Evolutionary conservation across 2,113 vertebrate species (phyloP), one percentile per base, ranked within the genome.

Genomic region (Perca flavescens): DNA sequence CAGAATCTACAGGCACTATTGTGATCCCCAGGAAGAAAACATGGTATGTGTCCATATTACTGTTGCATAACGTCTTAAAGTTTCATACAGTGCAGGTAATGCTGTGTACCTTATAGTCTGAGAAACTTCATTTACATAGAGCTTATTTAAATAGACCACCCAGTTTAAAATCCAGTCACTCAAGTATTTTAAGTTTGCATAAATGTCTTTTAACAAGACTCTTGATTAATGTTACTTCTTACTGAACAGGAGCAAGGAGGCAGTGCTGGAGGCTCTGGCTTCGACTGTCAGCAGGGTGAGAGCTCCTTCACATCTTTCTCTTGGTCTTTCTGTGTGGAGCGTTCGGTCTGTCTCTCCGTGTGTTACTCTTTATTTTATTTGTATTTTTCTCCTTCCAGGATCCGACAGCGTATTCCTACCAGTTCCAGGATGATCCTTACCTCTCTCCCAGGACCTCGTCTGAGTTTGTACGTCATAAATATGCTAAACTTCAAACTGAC

Each of bases 341-440:
- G 7, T 62, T 36, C 25, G 6, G 15, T 54, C 2, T n/a, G 19
- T 15, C 34, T 36, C 40, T 11, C 40, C 2, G 10, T 67, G 47
- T 68, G 21, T 34, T 31, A 14, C 2, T 4, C 0, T 61, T 0
- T 3, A 11, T 43, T 52, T 10, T 10, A 2, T 56, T 2, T 22
- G 25, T 43, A 62, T 0, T 75, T 64, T 19, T 74, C 21, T 49
- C 12, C 13, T 36, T 79, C 1, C 86, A 99, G 98, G 98, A 99
- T 81, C 93, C 95, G 16, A 98, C 98, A 84, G 95, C 96, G 56
- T 92, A 86, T 68, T 92, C 95, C 60, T 98, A 98, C 16, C 83
- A 87, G 25, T 98, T 98, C 92, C 97, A 97, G 36, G 98, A 99
- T 93, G 98, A 99, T 74, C 92, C 97, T 36, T 99, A 89, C 74